A percentile compares a stretch with the other conserved stretches of the same genome.
Evolutionary conservation across 1,140 invertebrate genomes (phyloP).

Genomic region (Doryteuthis pealeii): DNA sequence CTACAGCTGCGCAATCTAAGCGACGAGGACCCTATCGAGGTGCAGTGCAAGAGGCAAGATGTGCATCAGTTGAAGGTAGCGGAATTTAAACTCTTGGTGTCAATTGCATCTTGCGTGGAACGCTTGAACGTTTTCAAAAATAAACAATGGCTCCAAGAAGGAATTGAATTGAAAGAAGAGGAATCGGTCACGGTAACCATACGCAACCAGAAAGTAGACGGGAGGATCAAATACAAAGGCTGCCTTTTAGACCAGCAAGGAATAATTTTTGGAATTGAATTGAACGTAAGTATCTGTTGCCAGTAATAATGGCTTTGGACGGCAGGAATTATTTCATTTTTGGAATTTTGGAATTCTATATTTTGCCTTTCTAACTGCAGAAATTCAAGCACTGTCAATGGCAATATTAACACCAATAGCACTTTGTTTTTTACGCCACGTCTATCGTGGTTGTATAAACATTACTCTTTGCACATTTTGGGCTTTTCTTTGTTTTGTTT

Average conservation of each 20-base stretch:
- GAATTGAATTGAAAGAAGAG: slow-evolving; percentile 31
- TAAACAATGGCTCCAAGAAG: slow-evolving; percentile 46
- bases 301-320: too few species aligned
- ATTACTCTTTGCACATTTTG: too few species aligned
- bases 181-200: slow-evolving; percentile 46
- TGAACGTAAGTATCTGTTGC: slow-evolving; percentile 35
- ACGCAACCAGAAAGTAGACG: slow-evolving; percentile 40
- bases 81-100: slow-evolving; percentile 36
- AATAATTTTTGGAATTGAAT: slow-evolving; percentile 49
- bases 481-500: too few species aligned
- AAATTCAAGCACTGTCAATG: too few species aligned
- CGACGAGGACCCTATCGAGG: neutral
- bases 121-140: slow-evolving; percentile 44
- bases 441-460: too few species aligned
- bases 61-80: neutral
- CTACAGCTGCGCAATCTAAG: neutral
- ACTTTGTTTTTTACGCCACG: too few species aligned
- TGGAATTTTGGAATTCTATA: too few species aligned
- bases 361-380: too few species aligned
- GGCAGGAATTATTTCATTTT: too few species aligned
- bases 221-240: slow-evolving; percentile 44
- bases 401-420: too few species aligned
- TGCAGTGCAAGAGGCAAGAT: neutral
- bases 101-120: slow-evolving; percentile 47
- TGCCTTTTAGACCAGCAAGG: slow-evolving; percentile 39